Evolutionary conservation across 2,113 vertebrate species (phyloP).

Genomic region (Columba janthina): DNA sequence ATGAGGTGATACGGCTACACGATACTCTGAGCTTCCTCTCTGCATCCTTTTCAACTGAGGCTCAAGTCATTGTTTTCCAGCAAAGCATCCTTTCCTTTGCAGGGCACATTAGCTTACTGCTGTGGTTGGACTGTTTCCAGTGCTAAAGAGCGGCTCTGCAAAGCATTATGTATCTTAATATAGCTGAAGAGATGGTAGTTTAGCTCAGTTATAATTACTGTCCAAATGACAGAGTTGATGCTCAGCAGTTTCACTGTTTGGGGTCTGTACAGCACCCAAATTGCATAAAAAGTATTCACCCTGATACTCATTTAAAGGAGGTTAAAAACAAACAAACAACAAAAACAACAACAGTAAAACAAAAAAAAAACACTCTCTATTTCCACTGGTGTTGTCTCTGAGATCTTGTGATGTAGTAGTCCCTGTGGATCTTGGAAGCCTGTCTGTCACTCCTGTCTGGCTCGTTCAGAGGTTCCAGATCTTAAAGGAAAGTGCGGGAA

Average conservation of each 20-base stretch:
- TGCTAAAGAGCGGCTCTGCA: background rate
- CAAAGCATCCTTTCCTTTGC: background rate
- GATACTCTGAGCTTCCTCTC: background rate
- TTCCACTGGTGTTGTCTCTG: background rate
- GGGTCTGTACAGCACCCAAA: background rate
- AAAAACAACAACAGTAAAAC: background rate
- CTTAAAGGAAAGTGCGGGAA: background rate
- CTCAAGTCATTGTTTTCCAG: background rate
- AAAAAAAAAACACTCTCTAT: background rate
- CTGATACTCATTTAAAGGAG: background rate
- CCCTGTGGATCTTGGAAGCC: background rate
- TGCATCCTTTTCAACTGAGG: background rate
- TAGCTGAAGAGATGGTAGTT: background rate
- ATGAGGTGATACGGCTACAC: background rate
- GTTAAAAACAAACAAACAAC: background rate
- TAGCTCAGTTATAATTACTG: background rate
- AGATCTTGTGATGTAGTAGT: background rate
- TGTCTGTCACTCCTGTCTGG: background rate
- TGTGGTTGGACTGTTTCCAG: background rate
- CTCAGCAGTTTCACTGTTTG: background rate
- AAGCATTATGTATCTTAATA: background rate
- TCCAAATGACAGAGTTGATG: background rate
- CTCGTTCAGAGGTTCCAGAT: background rate
- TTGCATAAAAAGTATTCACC: background rate
- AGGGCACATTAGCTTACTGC: background rate